These are phyloP conservation scores for Aurelia sp. DNA, from an alignment of 30 jellyfish, hydroid and myxozoan genomes.

Conservation along the genomic window DNA sequence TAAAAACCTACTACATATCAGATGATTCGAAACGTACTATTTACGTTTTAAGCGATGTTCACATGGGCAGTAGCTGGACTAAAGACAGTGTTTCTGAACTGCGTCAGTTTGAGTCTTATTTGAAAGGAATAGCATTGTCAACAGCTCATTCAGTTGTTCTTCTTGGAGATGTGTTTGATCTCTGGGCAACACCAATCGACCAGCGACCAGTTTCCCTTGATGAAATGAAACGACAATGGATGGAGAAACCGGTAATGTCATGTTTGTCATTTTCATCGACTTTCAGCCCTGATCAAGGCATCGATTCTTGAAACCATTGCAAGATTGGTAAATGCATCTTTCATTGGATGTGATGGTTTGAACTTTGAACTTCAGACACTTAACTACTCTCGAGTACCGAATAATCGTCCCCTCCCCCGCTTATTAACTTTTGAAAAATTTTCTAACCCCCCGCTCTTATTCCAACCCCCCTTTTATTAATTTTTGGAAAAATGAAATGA, in stretches of 20 bases:
- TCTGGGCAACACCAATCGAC: conserved; percentile 60
- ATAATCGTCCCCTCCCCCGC: no score
- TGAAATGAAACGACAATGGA: conserved; percentile 29
- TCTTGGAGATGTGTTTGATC: conserved; percentile 60
- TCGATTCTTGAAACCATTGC: no score
- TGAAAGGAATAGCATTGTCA: conserved; percentile 40
- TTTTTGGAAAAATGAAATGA: no score
- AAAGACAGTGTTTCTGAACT: conserved; percentile 15
- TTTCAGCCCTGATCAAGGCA: no score
- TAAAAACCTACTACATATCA: neutral
- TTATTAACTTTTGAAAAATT: no score
- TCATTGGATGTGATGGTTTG: no score
- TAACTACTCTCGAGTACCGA: no score
- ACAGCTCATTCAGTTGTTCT: conserved; percentile 34
- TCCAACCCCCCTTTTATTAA: no score
- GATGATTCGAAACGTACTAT: conserved; percentile 27
- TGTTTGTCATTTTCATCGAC: no score
- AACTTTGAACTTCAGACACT: no score
- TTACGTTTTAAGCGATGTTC: conserved; percentile 51
- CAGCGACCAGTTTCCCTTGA: conserved; percentile 33
- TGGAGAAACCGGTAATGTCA: conserved; percentile 19
- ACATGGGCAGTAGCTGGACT: conserved; percentile 61
- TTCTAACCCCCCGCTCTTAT: no score
- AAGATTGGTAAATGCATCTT: no score
- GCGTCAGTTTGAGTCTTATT: conserved; percentile 12